These are phyloP conservation scores for Drosophila nigrodunni DNA, from an alignment of 1,140 invertebrate species.

Conservation along the genomic window DNA sequence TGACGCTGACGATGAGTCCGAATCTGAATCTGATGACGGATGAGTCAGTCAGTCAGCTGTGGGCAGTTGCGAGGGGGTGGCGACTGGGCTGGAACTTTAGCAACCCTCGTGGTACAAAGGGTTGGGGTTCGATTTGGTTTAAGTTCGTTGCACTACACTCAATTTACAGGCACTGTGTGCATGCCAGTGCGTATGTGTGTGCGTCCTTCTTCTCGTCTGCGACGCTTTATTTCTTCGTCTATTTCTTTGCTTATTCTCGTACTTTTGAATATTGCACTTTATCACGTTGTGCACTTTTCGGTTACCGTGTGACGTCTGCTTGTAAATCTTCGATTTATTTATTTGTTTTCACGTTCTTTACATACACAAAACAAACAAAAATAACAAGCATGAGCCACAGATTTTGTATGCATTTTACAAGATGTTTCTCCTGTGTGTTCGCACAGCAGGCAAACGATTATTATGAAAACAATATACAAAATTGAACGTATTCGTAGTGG, in stretches of 20 bases:
- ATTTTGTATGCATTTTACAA: constrained; percentile 62
- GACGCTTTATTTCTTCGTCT: constrained; percentile 19
- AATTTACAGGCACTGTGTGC: constrained; percentile 29
- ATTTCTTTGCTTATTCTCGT: constrained; percentile 24
- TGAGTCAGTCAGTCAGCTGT: constrained; percentile 61
- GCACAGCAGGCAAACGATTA: constrained; percentile 40
- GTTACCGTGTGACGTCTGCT: constrained; percentile 35
- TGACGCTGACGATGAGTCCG: not conserved
- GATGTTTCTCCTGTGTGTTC: constrained; percentile 20
- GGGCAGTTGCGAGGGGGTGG: constrained; percentile 3
- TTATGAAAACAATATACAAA: constrained; percentile 69
- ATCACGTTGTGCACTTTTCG: constrained; percentile 26
- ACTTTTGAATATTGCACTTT: constrained; percentile 37
- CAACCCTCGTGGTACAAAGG: constrained; percentile 40
- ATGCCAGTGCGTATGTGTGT: not conserved
- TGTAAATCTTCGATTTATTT: constrained; percentile 33
- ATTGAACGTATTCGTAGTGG: constrained; percentile 36
- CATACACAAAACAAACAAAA: constrained; percentile 34
- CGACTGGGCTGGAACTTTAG: constrained; percentile 13
- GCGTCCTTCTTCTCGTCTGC: constrained; percentile 14
- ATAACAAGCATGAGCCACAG: constrained; percentile 21
- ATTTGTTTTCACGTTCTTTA: constrained; percentile 41
- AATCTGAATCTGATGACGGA: constrained; percentile 29
- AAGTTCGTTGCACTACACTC: constrained; percentile 51
- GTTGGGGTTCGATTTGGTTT: constrained; percentile 21